Evolutionary conservation across 1,140 invertebrate genomes (phyloP), one percentile per base, ranked within the genome.

Genomic region (Thaumetopoea pityocampa): DNA sequence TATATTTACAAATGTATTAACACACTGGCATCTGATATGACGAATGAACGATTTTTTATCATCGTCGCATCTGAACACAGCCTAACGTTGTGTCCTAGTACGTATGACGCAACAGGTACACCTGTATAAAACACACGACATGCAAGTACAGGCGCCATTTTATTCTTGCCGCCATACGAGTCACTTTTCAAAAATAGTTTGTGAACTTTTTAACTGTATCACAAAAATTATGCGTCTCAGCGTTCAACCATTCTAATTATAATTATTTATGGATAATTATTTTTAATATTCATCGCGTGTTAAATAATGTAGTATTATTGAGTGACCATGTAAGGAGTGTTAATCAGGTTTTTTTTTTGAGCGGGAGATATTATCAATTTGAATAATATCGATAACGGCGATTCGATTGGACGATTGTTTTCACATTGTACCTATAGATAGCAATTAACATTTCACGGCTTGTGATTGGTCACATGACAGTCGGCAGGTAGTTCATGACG

Each of bases 391-490:
- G 29, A 27, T 42, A 26, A 36, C n/a, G 18, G 16, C 19, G 36
- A 51, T 50, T 29, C 40, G 44, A 69, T 76, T 69, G 66, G 62
- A 42, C 29, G 47, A 45, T 57, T 51, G 28, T 59, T 56, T 56
- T 56, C 55, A 63, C 51, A 45, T 48, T 50, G 51, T 47, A 48
- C 53, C 54, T 40, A 50, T 52, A 47, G 29, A 20, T 57, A 44
- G 58, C 51, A n/a, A n/a, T n/a, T 42, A 23, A 18, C 16, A 37
- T 48, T 51, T 52, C 27, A 34, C 24, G 55, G 47, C 38, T 50
- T 65, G 66, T 80, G 78, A 80, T 82, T 80, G 73, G 76, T 82
- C 71, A 78, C 59, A 80, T 73, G 74, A 69, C 46, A 24, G 11
- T 19, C 28, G 27, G 45, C 46, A 65, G 66, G 67, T 27, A 51